phyloP scores from a whole-genome alignment of 1,140 invertebrate species.

The Pseudobourletiella spinata region DNA sequence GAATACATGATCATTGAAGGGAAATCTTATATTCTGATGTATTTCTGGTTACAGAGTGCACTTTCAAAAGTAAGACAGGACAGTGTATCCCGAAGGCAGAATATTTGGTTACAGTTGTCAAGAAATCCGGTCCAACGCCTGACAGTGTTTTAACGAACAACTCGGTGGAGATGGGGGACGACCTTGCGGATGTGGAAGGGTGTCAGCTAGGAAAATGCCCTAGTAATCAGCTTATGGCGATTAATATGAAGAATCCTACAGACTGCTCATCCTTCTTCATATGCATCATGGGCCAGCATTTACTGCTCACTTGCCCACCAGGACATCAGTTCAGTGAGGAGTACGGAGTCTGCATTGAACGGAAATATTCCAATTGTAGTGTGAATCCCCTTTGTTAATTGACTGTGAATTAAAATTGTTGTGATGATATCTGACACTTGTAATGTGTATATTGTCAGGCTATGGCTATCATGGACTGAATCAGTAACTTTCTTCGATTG shows the following conservation, averaged over 20 bases:
- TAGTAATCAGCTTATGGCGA: slow-evolving; percentile 7
- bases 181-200: background rate
- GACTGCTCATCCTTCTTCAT: slow-evolving; percentile 10
- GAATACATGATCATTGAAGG: too few relatives aligned
- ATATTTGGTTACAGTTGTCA: background rate
- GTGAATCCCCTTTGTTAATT: background rate
- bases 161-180: background rate
- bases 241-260: slow-evolving; percentile 8
- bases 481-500: too few relatives aligned
- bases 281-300: slow-evolving; percentile 9
- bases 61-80: too few relatives aligned
- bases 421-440: too few relatives aligned
- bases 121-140: background rate
- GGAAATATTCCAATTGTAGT: background rate
- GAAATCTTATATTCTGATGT: too few relatives aligned
- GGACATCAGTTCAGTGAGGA: slow-evolving; percentile 9
- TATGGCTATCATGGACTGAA: too few relatives aligned
- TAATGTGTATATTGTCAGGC: too few relatives aligned
- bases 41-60: too few relatives aligned
- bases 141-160: background rate
- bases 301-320: slow-evolving; percentile 2
- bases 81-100: background rate
- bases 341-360: slow-evolving; percentile 9
- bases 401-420: too few relatives aligned
- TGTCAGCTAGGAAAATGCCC: background rate